Evolutionary conservation across 2,888 invertebrate species (phyloP), one percentile per base, ranked within the genome.

Genomic region (Oscheius onirici): DNA sequence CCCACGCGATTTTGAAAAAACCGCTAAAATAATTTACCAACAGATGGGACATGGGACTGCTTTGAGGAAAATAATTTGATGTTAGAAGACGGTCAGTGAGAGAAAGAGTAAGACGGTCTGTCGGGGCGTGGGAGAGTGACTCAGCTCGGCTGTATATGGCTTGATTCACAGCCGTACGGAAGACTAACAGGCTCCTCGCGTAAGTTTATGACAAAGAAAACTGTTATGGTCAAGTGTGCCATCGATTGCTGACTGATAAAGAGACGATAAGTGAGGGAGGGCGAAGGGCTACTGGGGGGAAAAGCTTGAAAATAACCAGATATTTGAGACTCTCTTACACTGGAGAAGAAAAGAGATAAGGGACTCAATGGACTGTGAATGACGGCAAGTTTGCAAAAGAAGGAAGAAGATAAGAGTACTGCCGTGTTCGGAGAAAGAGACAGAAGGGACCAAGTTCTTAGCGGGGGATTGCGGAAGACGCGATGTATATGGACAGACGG

Each of bases 401-500:
- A 5, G 5, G 11, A 17, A 11, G 20, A 10, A 46, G 46, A 46
- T 46, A 46, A 46, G 46, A 20, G 11, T 15, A 46, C n/a, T 15
- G 46, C 20, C 13, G 46, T 46, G 46, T 46, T 46, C 46, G 20
- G 40, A 40, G 58, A 41, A 41, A 41, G 58, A 58, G 41, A 34
- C 5, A 58, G 41, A 20, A 46, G 57, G 58, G 58, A 58, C 58
- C 58, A 58, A 58, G 58, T 58, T 58, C 58, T 58, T 58, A 58
- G 43, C 58, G 58, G 58, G 20, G 58, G 58, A 43, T 41, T 58
- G 40, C 6, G 28, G 28, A 40, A 57, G 26, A 24, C 40, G 58
- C 43, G 20, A 58, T 58, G 58, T 58, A 58, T 58, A 58, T 58
- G 58, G 58, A 55, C 55, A 55, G 55, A 55, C 55, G 55, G 55